Evolutionary conservation across 2,888 invertebrate species (phyloP).

Genomic region (Podotricha telesiphe): DNA sequence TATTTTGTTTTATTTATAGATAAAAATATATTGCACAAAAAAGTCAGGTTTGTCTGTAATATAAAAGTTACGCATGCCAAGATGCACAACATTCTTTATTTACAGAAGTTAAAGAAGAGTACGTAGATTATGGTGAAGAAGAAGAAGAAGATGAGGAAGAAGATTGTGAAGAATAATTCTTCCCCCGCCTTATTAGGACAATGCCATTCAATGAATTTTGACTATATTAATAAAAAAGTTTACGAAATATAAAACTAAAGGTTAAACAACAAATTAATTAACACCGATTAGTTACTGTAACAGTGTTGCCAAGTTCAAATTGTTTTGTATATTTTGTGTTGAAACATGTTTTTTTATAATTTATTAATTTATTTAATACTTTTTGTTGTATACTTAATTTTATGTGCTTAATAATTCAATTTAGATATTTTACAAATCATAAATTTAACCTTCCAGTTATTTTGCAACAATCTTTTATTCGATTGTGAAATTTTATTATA

Average conservation of each 20-base stretch:
- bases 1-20: too few species aligned
- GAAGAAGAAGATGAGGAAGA: slow-evolving; percentile 56
- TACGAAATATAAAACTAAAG: neutral
- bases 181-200: slow-evolving; percentile 41
- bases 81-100: slow-evolving; percentile 4
- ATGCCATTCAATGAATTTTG: slow-evolving; percentile 46
- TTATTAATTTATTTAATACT: slow-evolving; percentile 9
- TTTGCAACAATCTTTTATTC: neutral
- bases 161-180: slow-evolving; percentile 49
- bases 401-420: neutral
- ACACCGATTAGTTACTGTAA: slow-evolving; percentile 10
- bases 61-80: neutral
- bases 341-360: neutral
- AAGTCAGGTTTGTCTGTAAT: too few species aligned
- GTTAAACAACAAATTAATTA: slow-evolving; percentile 14
- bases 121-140: slow-evolving; percentile 55
- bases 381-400: slow-evolving; percentile 4
- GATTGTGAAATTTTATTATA: neutral
- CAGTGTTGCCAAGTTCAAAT: slow-evolving; percentile 24
- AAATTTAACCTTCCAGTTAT: neutral
- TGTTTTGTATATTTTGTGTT: slow-evolving; percentile 10
- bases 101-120: slow-evolving; percentile 50
- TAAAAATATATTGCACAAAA: too few species aligned
- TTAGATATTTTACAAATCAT: neutral
- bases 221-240: slow-evolving; percentile 21